A percentile compares a stretch with the other conserved stretches of the same genome.
Conservation (phyloP, 2,888 invertebrate genomes). For the Mechanitis mazaeus region DNA sequence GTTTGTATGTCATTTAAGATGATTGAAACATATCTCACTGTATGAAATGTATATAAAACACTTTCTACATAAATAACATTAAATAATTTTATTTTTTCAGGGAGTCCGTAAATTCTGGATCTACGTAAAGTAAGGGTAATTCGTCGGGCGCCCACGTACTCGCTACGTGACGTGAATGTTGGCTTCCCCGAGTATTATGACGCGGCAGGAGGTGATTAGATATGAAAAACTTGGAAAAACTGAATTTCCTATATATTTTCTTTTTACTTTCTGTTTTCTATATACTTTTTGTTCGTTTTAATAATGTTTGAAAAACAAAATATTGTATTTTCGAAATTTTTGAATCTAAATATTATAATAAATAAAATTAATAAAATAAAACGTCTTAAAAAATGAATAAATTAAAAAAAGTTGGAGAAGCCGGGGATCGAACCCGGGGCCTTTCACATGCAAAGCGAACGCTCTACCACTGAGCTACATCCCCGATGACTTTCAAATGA, state of each 20-base stretch:
- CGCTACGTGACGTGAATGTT: slow-evolving; percentile 45
- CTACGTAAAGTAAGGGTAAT: slow-evolving; percentile 28
- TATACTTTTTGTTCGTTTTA: background rate
- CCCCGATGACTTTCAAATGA: slow-evolving; percentile 57
- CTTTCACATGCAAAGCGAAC: slow-evolving; percentile 99
- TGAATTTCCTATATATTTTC: background rate
- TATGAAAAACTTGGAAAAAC: slow-evolving; percentile 35
- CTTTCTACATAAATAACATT: background rate
- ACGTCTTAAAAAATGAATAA: too few relatives aligned
- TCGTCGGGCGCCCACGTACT: slow-evolving; percentile 31
- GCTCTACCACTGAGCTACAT: slow-evolving; percentile 99
- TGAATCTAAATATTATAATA: too few relatives aligned
- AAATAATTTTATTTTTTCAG: slow-evolving; percentile 15
- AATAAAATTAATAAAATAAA: background rate
- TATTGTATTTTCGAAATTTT: too few relatives aligned
- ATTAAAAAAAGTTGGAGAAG: slow-evolving; percentile 79
- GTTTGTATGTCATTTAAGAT: background rate
- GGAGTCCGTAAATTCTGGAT: slow-evolving; percentile 20
- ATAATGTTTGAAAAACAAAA: background rate
- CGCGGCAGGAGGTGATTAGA: slow-evolving; percentile 40
- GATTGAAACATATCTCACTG: too few relatives aligned
- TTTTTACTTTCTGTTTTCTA: background rate
- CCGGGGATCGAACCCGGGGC: slow-evolving; percentile 98
- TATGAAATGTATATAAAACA: background rate
- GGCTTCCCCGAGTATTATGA: slow-evolving; percentile 27